Percentiles rank a stretch among this genome's conserved stretches.
Evolutionary conservation across 2,888 invertebrate genomes (phyloP).

Genomic region (Capitulum mitella): DNA sequence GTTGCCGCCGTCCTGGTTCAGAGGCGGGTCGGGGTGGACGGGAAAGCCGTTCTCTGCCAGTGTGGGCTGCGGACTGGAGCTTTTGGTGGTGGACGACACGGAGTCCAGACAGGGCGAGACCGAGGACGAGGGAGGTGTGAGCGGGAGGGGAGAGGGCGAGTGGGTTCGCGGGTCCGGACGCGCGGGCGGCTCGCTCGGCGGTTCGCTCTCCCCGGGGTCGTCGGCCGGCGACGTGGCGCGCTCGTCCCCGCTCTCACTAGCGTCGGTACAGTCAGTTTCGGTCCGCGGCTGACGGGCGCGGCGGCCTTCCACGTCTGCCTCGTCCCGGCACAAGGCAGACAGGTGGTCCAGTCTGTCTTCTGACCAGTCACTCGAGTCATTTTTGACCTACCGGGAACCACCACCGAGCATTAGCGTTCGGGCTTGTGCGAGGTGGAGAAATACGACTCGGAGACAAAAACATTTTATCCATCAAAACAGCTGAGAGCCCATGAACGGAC

Average conservation of each 20-base stretch:
- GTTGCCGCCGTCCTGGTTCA: conserved; percentile 24
- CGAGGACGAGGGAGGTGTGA: not conserved
- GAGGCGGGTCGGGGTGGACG: not conserved
- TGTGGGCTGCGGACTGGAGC: not conserved
- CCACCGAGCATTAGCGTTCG: not conserved
- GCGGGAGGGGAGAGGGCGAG: conserved; percentile 17
- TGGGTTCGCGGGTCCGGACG: not conserved
- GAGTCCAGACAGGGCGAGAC: not conserved
- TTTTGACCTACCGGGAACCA: not conserved
- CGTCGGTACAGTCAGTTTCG: not conserved
- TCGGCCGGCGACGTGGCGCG: not conserved
- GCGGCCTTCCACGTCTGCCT: not conserved
- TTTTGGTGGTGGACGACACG: conserved; percentile 8
- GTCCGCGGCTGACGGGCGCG: not conserved
- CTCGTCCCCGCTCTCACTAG: not conserved
- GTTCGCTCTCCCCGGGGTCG: not conserved
- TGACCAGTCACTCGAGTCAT: conserved; percentile 15
- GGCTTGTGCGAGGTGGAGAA: no score
- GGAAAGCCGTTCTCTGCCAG: not conserved
- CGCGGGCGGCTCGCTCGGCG: not conserved
- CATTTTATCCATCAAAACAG: no score
- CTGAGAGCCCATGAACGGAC: no score
- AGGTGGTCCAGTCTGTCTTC: not conserved
- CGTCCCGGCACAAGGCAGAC: not conserved
- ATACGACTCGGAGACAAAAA: no score